Percentiles rank a stretch among this genome's conserved stretches.
These are phyloP conservation scores for Otolemur crassicaudatus DNA, from an alignment of 2,797 vertebrate genomes.

Conservation along the genomic window DNA sequence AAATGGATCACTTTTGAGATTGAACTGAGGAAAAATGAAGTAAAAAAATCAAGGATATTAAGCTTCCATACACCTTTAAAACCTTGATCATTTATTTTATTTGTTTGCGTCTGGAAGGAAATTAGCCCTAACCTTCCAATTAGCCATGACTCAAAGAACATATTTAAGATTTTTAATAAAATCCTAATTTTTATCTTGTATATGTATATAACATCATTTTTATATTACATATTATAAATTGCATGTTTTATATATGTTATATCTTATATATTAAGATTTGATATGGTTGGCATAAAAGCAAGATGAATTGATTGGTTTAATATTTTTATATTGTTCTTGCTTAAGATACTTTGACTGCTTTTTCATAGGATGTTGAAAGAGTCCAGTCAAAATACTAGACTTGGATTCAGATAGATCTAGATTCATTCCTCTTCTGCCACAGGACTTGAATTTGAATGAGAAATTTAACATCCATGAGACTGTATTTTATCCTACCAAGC, in stretches of 20 bases:
- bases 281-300: neutral
- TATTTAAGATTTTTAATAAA: neutral
- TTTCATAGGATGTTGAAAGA: neutral
- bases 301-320: neutral
- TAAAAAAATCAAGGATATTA: neutral
- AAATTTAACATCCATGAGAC: neutral
- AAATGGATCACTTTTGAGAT: neutral
- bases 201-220: neutral
- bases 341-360: neutral
- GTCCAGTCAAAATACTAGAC: neutral
- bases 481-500: neutral
- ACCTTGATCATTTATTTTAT: neutral
- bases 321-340: neutral
- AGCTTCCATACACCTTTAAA: neutral
- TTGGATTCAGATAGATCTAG: neutral
- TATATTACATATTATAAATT: neutral
- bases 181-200: neutral
- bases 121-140: neutral
- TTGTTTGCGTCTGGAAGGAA: neutral
- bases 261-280: neutral
- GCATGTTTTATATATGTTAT: neutral
- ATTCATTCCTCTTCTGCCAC: neutral
- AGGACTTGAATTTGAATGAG: neutral
- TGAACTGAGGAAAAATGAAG: neutral
- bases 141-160: neutral